Evolutionary conservation across 2,888 invertebrate genomes (phyloP), one percentile per base, ranked within the genome.

Genomic region (Acanthoscelides obtectus): DNA sequence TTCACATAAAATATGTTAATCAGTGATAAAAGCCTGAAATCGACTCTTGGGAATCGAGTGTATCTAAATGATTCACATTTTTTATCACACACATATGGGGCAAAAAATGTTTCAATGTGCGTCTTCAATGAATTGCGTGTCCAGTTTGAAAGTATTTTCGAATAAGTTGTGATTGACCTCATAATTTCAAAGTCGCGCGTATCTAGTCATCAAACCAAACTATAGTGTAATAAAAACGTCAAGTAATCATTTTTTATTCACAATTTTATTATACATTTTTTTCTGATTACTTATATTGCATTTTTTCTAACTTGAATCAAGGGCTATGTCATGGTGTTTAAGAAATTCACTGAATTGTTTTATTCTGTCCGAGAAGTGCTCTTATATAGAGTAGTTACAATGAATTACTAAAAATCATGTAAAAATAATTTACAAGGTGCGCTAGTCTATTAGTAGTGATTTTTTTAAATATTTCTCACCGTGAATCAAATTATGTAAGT

Each of bases 381-480:
- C 45, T 45, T 45, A 45, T 6, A 45, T 45, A 45, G 45, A 45
- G 45, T 45, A 45, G 45, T 45, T 45, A 45, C 8, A 17, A 45
- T 12, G 45, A 45, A 45, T 45, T 45, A 45, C 45, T 6, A 45
- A 45, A 45, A 25, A 25, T n/a, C 25, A 25, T 25, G 25, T 25
- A 25, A 25, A 25, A 45, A 45, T 17, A 45, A 45, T 45, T 45
- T 45, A 45, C 45, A 22, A 27, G 68, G 68, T 22, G 22, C 22
- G 27, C 68, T 68, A 68, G 68, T 68, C 68, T 45, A n/a, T n/a
- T n/a, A 45, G 45, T 68, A 22, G 17, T 22, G n/a, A 22, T 68
- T 25, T 68, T 68, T 66, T 66, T n/a, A 45, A 45, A 45, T 45
- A 45, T 45, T 45, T 12, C 45, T 45, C 45, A 45, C 45, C 12